These are phyloP conservation scores for Ditylenchus dipsaci DNA, from an alignment of 1,140 invertebrate species.

Conservation along the genomic window DNA sequence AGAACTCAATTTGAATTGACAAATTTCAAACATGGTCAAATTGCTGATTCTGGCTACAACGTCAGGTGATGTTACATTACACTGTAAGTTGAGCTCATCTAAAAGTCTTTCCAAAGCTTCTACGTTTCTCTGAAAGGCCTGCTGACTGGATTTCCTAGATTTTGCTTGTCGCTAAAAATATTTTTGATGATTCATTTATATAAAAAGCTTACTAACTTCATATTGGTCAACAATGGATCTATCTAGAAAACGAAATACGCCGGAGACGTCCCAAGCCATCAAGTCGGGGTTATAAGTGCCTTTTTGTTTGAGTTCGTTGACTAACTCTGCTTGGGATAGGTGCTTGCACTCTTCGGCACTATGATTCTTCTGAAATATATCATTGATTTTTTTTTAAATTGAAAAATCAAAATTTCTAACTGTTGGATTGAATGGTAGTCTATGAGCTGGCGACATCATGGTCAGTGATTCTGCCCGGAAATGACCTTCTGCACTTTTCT, in stretches of 20 bases:
- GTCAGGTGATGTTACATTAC: conserved; percentile 44
- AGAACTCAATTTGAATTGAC: background rate
- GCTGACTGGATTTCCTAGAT: conserved; percentile 44
- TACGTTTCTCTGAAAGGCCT: conserved; percentile 50
- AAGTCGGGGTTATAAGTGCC: conserved; percentile 57
- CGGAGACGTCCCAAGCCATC: conserved; percentile 56
- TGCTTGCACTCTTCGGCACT: conserved; percentile 52
- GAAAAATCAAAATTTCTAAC: background rate
- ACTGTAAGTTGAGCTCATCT: conserved; percentile 48
- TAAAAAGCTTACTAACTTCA: conserved; percentile 41
- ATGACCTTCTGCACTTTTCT: background rate
- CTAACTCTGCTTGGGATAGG: conserved; percentile 50
- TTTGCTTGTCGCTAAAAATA: conserved; percentile 40
- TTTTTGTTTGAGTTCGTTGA: conserved; percentile 53
- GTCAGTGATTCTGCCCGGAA: conserved; percentile 8
- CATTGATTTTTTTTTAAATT: background rate
- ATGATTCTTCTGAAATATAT: conserved; percentile 42
- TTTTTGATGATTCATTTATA: conserved; percentile 2
- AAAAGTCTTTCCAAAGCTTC: conserved; percentile 53
- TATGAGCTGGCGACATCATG: background rate
- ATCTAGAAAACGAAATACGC: conserved; percentile 56
- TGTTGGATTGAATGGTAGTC: conserved; percentile 10
- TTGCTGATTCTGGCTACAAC: conserved; percentile 45
- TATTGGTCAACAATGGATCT: conserved; percentile 56
- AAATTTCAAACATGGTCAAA: conserved; percentile 38